These are phyloP conservation scores for Drosophila seclusa DNA, from an alignment of 2,888 invertebrate species.

Conservation along the genomic window DNA sequence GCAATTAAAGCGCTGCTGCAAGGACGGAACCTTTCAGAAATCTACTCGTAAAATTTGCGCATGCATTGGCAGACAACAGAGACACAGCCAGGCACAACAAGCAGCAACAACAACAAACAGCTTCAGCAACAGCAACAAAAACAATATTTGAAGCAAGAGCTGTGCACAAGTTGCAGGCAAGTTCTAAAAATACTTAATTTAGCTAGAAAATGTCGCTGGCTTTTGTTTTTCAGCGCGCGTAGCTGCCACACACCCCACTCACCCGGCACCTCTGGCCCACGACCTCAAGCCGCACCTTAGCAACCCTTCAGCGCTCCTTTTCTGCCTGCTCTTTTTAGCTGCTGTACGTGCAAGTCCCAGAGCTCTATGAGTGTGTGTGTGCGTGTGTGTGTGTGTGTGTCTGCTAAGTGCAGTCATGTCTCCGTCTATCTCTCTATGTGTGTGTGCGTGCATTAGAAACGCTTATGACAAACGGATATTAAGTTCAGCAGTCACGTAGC, in stretches of 20 bases:
- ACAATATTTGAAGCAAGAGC: constrained; percentile 9
- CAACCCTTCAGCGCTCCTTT: constrained; percentile 25
- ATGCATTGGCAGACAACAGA: constrained; percentile 70
- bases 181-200: constrained; percentile 80
- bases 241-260: constrained; percentile 15
- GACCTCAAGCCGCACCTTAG: neutral
- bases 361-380: constrained; percentile 9
- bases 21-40: constrained; percentile 69
- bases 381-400: constrained; percentile 24
- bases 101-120: constrained; percentile 1
- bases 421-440: constrained; percentile 27
- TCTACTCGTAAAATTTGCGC: constrained; percentile 74
- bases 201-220: constrained; percentile 77
- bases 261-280: neutral
- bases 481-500: constrained; percentile 82
- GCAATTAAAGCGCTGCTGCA: constrained; percentile 75
- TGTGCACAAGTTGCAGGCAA: constrained; percentile 56
- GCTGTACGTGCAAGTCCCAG: constrained; percentile 47
- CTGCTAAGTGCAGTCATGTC: constrained; percentile 64
- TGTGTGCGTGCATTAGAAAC: constrained; percentile 70
- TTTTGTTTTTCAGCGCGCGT: constrained; percentile 67
- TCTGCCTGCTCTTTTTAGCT: constrained; percentile 44
- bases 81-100: constrained; percentile 19
- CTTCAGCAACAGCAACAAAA: constrained; percentile 7
- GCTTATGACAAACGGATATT: constrained; percentile 76